Percentiles rank a stretch among this genome's conserved stretches.
phyloP scores from a whole-genome alignment of 2,888 invertebrate genomes.

The Ornithoptera priamus region DNA sequence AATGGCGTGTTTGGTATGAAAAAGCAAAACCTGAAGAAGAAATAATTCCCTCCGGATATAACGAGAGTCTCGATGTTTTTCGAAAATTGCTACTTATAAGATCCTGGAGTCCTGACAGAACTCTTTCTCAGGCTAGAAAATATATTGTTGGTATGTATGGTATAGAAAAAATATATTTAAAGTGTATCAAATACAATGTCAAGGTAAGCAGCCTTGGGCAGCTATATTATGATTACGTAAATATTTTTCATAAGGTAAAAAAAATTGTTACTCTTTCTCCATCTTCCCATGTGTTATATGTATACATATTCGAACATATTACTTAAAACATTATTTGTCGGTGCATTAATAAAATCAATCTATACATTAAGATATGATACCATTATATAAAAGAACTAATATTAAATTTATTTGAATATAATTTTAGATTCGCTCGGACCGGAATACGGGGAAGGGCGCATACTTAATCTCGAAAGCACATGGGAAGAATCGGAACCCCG shows the following conservation, averaged over 20 bases:
- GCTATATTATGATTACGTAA: no score
- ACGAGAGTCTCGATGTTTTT: slow-evolving; percentile 91
- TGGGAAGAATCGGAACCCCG: slow-evolving; percentile 94
- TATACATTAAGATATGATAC: not conserved
- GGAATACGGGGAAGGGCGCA: slow-evolving; percentile 94
- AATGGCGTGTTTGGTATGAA: slow-evolving; percentile 95
- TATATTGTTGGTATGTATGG: slow-evolving; percentile 88
- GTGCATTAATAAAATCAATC: no score
- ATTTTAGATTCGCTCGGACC: slow-evolving; percentile 87
- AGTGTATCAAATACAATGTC: not conserved
- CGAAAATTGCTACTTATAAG: slow-evolving; percentile 92
- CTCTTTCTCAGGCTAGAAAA: slow-evolving; percentile 94
- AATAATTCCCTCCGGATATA: slow-evolving; percentile 93
- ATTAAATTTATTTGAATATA: slow-evolving; percentile 6
- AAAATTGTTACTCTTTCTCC: no score
- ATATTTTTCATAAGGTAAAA: no score
- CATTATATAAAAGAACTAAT: slow-evolving; percentile 1
- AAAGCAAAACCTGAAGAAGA: slow-evolving; percentile 96
- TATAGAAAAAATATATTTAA: not conserved
- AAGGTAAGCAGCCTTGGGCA: not conserved
- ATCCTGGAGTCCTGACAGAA: slow-evolving; percentile 97
- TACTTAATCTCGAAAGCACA: slow-evolving; percentile 93
- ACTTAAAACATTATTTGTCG: no score
- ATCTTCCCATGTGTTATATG: no score
- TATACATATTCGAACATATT: no score